Evolutionary conservation across 2,113 vertebrate genomes (phyloP), one percentile per base, ranked within the genome.

Genomic region (Nyctereutes procyonoides): DNA sequence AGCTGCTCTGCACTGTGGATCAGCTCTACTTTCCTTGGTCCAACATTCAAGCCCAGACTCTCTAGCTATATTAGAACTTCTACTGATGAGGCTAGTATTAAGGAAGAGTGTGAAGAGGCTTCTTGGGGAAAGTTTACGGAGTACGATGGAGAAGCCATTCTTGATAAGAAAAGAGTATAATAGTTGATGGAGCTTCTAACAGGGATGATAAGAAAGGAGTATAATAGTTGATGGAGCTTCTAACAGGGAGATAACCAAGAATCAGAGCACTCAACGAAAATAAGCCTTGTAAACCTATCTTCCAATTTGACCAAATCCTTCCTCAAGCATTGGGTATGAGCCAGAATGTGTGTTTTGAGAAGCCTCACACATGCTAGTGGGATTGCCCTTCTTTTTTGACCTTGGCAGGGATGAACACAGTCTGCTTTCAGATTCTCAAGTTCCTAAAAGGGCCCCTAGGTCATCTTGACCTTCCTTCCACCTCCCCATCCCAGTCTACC

Each of bases 141-240:
- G 11, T 51, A 48, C 0, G 2, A 73, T 32, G 17, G 26, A 76
- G 53, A 87, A 81, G 76, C 84, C 35, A 92, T 95, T 93, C 15
- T 80, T 73, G 67, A 76, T 32, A 95, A 92, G 93, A 94, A 74
- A 74, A 30, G 38, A 71, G 32, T 71, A 8, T 26, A 30, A 24
- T 1, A 22, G 38, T 35, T 0, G 8, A 14, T 56, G 58, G 24
- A 48, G n/a, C 12, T 53, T 92, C 74, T 93, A 15, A 69, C n/a
- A 93, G 32, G 79, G 92, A 86, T 73, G 67, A 76, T 32, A 95
- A 92, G 93, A 94, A 74, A 74, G n/a, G 38, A 71, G 32, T 71
- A 8, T 26, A 30, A 24, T 1, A 22, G 38, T 35, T 0, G 8
- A 14, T 56, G 58, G 24, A 48, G n/a, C 12, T 53, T 92, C 74